phyloP scores from a whole-genome alignment of 2,888 invertebrate species.

The Drosophila helvetica region DNA sequence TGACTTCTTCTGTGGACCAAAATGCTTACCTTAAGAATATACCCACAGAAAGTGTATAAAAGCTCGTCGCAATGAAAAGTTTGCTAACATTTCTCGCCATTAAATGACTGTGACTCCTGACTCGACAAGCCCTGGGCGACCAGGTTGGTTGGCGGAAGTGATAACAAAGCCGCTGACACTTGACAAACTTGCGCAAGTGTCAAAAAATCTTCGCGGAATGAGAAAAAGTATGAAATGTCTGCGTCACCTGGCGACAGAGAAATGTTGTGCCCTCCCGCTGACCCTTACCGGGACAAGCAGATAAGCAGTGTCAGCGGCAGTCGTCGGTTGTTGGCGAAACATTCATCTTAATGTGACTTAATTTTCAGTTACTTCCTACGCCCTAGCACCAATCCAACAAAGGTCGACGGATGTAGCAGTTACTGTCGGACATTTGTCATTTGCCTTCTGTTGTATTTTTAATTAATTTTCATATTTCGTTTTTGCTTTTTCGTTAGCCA shows the following conservation, averaged over 20 bases:
- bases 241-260: conserved; percentile 54
- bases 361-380: conserved; percentile 46
- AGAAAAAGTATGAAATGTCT: conserved; percentile 19
- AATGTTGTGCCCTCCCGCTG: conserved; percentile 56
- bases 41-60: conserved; percentile 26
- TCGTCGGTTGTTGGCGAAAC: conserved; percentile 42
- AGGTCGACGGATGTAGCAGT: conserved; percentile 31
- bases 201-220: conserved; percentile 34
- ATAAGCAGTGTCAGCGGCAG: conserved; percentile 53
- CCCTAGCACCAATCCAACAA: conserved; percentile 6
- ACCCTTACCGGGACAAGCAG: conserved; percentile 43
- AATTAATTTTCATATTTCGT: conserved; percentile 52
- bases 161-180: conserved; percentile 81
- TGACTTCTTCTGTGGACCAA: not conserved
- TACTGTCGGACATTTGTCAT: conserved; percentile 59
- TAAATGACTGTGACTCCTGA: conserved; percentile 49
- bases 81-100: conserved; percentile 63
- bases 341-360: conserved; percentile 66
- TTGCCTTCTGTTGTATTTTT: conserved; percentile 51
- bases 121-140: conserved; percentile 38
- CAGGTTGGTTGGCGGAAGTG: conserved; percentile 67
- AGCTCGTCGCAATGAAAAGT: conserved; percentile 59
- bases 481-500: conserved; percentile 3
- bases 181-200: conserved; percentile 73
- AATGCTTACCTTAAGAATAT: conserved; percentile 12